A percentile compares a stretch with the other conserved stretches of the same genome.
phyloP scores from a whole-genome alignment of 2,797 vertebrate species.

The Anableps anableps region DNA sequence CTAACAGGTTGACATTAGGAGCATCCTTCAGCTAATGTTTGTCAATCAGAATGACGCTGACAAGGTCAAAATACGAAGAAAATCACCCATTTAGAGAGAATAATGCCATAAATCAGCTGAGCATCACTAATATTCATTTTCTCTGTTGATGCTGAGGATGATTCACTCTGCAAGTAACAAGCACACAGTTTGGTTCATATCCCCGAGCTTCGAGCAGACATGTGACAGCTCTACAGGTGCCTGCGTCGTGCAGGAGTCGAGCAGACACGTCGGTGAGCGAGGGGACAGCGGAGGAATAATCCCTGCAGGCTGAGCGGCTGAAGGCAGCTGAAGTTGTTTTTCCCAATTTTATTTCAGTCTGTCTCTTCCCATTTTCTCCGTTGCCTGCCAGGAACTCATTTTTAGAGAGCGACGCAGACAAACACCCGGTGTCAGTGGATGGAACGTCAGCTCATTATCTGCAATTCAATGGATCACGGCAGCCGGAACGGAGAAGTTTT shows the following conservation, averaged over 20 bases:
- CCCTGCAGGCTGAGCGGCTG: conserved; percentile 38
- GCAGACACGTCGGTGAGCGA: conserved; percentile 39
- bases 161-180: conserved; percentile 3
- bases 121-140: neutral
- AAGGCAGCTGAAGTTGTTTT: conserved; percentile 58
- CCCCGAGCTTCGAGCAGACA: conserved; percentile 22
- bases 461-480: neutral
- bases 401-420: conserved; percentile 14
- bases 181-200: conserved; percentile 4
- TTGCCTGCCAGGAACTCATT: conserved; percentile 49
- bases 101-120: neutral
- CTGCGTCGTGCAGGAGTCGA: conserved; percentile 45
- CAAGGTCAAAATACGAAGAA: neutral
- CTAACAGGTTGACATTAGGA: neutral
- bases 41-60: neutral
- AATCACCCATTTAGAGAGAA: neutral
- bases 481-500: neutral
- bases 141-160: neutral
- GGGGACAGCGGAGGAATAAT: conserved; percentile 21
- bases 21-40: neutral
- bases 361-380: conserved; percentile 30
- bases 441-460: conserved; percentile 7
- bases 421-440: conserved; percentile 2
- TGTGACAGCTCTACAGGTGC: conserved; percentile 41
- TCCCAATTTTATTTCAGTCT: conserved; percentile 34